Evolutionary conservation across 1,140 invertebrate species (phyloP), one percentile per base, ranked within the genome.

Genomic region (Sinonovacula constricta): DNA sequence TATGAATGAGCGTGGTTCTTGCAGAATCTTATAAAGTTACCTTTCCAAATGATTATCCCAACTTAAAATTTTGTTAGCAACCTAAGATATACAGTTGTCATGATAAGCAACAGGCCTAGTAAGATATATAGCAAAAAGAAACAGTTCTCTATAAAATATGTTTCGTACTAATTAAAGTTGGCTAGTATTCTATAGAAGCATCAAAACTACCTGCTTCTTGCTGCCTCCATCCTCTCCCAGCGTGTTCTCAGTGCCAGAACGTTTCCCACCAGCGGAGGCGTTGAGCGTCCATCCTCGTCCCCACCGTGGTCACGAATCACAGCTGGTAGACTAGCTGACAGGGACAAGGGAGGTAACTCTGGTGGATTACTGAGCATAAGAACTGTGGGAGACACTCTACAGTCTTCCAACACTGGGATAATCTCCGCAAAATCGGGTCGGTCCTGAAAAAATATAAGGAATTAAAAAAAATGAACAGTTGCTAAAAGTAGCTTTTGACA

Each of bases 391-490:
- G 86, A 86, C 31, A 86, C 80, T 65, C 84, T 81, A 79, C 90
- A 89, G 53, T 88, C 88, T 51, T 91, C 91, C n/a, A 91, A 60
- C 15, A 88, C 81, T 10, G 85, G 83, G 4, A 91, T 81, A 56
- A 91, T 91, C 65, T 91, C 90, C 3, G 87, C 79, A 74, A 92
- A 92, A 76, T 89, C 87, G 33, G 91, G 91, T 56, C 91, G 60
- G 59, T 89, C 87, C 86, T 89, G 62, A 14, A 65, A 75, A 26
- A 12, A 76, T 24, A 4, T 10, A 54, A 33, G 24, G 31, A 53
- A 65, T n/a, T n/a, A n/a, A n/a, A n/a, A n/a, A n/a, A n/a, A n/a
- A n/a, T n/a, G n/a, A n/a, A n/a, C n/a, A n/a, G n/a, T n/a, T n/a
- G n/a, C n/a, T n/a, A n/a, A n/a, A n/a, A n/a, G n/a, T n/a, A n/a